Evolutionary conservation across 2,113 vertebrate species (phyloP).

Genomic region (Callipepla squamata): DNA sequence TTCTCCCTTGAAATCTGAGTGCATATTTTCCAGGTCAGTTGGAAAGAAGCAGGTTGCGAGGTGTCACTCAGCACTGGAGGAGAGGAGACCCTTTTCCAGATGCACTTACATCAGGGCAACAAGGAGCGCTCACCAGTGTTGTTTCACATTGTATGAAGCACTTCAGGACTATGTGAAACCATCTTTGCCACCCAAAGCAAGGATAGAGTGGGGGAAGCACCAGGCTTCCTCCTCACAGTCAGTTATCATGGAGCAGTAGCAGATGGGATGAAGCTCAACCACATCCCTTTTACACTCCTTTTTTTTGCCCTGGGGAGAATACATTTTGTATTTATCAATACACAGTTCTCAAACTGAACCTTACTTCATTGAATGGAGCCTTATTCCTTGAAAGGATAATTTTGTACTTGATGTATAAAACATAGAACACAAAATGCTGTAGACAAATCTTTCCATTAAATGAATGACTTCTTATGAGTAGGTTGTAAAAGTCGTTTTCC

Average conservation of each 20-base stretch:
- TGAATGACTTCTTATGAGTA: neutral
- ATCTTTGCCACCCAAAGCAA: neutral
- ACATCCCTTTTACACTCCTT: neutral
- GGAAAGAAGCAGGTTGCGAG: neutral
- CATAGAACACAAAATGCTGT: neutral
- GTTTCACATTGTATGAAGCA: neutral
- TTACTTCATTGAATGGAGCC: neutral
- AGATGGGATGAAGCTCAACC: neutral
- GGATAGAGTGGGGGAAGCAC: fast-evolving
- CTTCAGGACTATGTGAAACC: neutral
- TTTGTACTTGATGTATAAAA: constrained; percentile 1
- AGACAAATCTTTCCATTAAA: constrained; percentile 2
- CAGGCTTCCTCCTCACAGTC: neutral
- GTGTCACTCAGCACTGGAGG: neutral
- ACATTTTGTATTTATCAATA: neutral
- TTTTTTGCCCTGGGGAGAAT: neutral
- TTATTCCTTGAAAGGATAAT: neutral
- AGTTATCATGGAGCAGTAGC: too few species aligned
- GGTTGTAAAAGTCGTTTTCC: constrained; percentile 1
- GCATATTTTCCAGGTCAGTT: neutral
- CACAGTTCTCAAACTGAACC: neutral
- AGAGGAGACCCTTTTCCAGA: constrained; percentile 23
- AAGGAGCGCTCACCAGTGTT: neutral
- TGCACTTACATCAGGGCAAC: neutral
- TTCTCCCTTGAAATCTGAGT: neutral